These are phyloP conservation scores for Pseudoatta argentina DNA, from an alignment of 1,140 invertebrate genomes.

Conservation along the genomic window DNA sequence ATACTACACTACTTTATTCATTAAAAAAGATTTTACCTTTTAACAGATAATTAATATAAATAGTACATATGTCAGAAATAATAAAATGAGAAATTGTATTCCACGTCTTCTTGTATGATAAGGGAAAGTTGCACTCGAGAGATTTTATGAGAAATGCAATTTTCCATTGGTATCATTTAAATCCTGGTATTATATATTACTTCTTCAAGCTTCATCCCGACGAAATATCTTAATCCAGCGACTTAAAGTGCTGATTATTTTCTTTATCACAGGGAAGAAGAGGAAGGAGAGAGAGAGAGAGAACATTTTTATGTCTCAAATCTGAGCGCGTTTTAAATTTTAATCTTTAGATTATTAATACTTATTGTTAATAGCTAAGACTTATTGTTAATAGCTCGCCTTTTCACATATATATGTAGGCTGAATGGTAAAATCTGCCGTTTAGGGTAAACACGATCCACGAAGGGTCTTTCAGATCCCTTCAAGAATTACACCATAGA, in stretches of 20 bases:
- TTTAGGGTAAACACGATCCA: not conserved
- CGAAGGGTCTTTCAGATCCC: not conserved
- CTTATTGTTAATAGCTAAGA: no score
- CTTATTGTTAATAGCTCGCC: not conserved
- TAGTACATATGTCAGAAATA: not conserved
- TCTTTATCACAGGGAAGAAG: not conserved
- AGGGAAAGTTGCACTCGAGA: not conserved
- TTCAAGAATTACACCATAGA: not conserved
- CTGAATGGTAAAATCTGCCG: slow-evolving; percentile 29
- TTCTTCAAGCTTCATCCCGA: slow-evolving; percentile 20
- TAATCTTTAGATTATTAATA: not conserved
- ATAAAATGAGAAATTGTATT: slow-evolving; percentile 17
- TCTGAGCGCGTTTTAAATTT: not conserved
- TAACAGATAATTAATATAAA: slow-evolving; percentile 14
- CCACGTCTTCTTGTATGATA: slow-evolving; percentile 4
- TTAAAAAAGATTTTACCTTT: not conserved
- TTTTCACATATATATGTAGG: not conserved
- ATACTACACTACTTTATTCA: not conserved
- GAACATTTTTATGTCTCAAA: slow-evolving; percentile 30
- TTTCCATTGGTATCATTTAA: slow-evolving; percentile 46
- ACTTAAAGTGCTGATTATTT: slow-evolving; percentile 45
- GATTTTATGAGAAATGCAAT: slow-evolving; percentile 39
- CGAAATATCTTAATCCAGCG: not conserved
- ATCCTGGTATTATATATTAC: slow-evolving; percentile 47
- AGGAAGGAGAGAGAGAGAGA: not conserved